Conservation (phyloP, 1,140 invertebrate species). For the Latrodectus geometricus region DNA sequence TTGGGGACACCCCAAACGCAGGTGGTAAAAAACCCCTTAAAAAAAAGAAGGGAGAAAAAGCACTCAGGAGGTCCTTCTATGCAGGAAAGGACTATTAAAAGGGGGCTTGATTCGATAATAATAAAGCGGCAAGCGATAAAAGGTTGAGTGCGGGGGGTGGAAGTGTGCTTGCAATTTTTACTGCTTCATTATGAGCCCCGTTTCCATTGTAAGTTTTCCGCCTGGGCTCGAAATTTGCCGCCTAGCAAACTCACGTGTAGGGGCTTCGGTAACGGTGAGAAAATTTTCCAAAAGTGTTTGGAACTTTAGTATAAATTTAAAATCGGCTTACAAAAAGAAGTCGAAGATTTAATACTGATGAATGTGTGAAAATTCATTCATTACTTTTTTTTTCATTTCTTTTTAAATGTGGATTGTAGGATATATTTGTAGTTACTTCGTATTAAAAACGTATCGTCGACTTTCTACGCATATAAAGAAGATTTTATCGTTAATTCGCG, state of each 20-base stretch:
- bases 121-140: not conserved
- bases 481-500: no score
- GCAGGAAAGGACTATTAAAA: not conserved
- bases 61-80: not conserved
- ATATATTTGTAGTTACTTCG: no score
- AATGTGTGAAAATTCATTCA: not conserved
- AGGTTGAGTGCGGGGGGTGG: not conserved
- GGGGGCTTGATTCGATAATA: constrained; percentile 1
- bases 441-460: no score
- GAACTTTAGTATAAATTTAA: not conserved
- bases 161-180: not conserved
- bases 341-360: not conserved
- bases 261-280: not conserved
- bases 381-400: no score
- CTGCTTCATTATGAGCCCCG: not conserved
- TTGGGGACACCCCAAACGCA: not conserved
- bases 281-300: not conserved
- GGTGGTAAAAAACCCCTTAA: not conserved
- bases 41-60: not conserved
- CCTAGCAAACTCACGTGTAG: not conserved
- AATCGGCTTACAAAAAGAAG: not conserved
- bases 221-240: not conserved
- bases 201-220: not conserved
- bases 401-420: no score
- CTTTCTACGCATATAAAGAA: no score